Conservation (phyloP, 1,140 invertebrate genomes). For the Drosophila punjabiensis region DNA sequence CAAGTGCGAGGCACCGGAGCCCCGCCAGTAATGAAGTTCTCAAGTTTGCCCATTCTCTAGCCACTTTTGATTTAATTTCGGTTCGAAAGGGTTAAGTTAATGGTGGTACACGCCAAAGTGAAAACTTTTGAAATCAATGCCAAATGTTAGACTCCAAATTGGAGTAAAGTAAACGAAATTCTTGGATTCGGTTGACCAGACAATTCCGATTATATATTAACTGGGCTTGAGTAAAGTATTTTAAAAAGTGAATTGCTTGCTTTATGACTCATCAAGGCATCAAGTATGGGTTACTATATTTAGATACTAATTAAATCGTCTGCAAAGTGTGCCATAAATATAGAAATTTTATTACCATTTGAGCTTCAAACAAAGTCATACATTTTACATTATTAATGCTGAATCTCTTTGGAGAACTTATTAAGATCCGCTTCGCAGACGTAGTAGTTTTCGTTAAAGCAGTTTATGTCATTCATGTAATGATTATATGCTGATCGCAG, state of each 20-base stretch:
- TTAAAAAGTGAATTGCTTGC: not conserved
- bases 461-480: not conserved
- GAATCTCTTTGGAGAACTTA: not conserved
- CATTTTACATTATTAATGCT: not conserved
- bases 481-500: not conserved
- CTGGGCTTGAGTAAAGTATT: not conserved
- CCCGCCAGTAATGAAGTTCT: slow-evolving; percentile 86
- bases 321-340: not conserved
- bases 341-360: not conserved
- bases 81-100: slow-evolving; percentile 8
- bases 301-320: not conserved
- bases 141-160: slow-evolving; percentile 19
- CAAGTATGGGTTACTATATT: not conserved
- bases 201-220: not conserved
- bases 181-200: not conserved
- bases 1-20: slow-evolving; percentile 50
- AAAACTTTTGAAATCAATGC: not conserved
- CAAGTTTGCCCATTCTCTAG: not conserved
- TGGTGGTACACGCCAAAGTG: not conserved
- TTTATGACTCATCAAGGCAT: not conserved
- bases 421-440: not conserved
- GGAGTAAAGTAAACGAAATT: slow-evolving; percentile 36
- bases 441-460: not conserved
- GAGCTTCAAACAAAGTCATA: not conserved
- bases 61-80: not conserved